Evolutionary conservation across 1,140 invertebrate genomes (phyloP).

Genomic region (Diplogasteroides magnus): DNA sequence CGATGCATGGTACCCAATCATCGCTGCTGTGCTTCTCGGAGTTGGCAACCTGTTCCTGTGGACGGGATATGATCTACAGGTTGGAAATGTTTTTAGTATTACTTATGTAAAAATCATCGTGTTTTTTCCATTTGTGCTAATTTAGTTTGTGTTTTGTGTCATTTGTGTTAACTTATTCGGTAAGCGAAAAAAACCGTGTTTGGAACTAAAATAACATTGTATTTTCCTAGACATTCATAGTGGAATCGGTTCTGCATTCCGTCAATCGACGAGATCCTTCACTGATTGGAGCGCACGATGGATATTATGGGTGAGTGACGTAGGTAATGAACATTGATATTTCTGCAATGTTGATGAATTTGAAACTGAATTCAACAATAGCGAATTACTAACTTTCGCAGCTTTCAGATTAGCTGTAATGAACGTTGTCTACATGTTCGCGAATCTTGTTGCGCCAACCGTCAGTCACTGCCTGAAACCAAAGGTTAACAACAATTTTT

Average conservation of each 20-base stretch:
- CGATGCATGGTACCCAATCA: neutral
- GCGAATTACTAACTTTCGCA: too few relatives aligned
- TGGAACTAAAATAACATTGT: too few relatives aligned
- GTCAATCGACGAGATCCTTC: neutral
- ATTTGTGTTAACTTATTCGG: too few relatives aligned
- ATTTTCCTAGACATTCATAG: neutral
- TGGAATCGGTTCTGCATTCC: neutral
- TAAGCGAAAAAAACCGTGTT: too few relatives aligned
- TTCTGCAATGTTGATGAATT: too few relatives aligned
- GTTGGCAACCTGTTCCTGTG: neutral
- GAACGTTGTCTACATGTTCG: neutral
- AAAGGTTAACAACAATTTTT: neutral
- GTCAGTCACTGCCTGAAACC: neutral
- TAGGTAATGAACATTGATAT: too few relatives aligned
- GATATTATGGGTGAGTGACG: neutral
- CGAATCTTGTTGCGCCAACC: neutral
- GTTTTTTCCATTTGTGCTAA: too few relatives aligned
- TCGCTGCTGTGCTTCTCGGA: neutral
- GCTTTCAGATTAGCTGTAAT: neutral
- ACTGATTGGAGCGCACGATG: neutral
- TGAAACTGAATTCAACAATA: too few relatives aligned
- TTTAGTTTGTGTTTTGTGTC: too few relatives aligned
- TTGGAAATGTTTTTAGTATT: too few relatives aligned
- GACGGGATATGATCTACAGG: neutral
- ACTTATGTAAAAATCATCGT: too few relatives aligned